Percentiles rank a stretch among this genome's conserved stretches.
Evolutionary conservation across 1,140 invertebrate genomes (phyloP).

Genomic region (Lasaia peninsularis): DNA sequence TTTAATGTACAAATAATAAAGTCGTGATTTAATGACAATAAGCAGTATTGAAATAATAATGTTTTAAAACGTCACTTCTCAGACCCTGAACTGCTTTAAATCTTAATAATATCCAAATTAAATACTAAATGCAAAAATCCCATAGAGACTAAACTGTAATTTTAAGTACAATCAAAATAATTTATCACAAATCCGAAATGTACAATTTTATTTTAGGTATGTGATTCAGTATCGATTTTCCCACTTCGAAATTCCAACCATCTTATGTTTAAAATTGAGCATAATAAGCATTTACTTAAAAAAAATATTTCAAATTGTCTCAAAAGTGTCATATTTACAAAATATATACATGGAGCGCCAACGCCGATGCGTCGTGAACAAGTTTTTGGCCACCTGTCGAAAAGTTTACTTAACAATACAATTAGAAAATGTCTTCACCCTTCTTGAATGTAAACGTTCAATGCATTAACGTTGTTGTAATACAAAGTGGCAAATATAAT

Average conservation of each 20-base stretch:
- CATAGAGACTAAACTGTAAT: constrained; percentile 13
- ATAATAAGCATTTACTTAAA: constrained; percentile 67
- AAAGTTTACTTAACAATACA: constrained; percentile 40
- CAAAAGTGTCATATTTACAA: constrained; percentile 70
- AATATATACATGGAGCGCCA: constrained; percentile 67
- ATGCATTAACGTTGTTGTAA: constrained; percentile 14
- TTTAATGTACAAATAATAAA: no score
- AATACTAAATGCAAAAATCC: constrained; percentile 24
- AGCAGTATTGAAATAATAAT: no score
- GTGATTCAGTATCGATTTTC: constrained; percentile 32
- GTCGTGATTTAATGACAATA: no score
- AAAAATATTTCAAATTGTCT: constrained; percentile 53
- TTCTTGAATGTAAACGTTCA: constrained; percentile 38
- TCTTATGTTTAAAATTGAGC: constrained; percentile 72
- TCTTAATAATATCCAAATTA: constrained; percentile 18
- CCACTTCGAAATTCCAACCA: constrained; percentile 24
- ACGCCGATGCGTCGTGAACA: constrained; percentile 40
- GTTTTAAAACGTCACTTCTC: no score
- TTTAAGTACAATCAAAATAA: constrained; percentile 33
- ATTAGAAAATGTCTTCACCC: constrained; percentile 66
- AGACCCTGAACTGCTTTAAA: not conserved
- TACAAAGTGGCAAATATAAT: constrained; percentile 9
- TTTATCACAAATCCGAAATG: constrained; percentile 18
- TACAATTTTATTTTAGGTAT: not conserved
- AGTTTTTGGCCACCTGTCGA: constrained; percentile 63